A percentile compares a stretch with the other conserved stretches of the same genome.
Evolutionary conservation across 2,797 vertebrate species (phyloP).

Genomic region (Anguilla pacifica): DNA sequence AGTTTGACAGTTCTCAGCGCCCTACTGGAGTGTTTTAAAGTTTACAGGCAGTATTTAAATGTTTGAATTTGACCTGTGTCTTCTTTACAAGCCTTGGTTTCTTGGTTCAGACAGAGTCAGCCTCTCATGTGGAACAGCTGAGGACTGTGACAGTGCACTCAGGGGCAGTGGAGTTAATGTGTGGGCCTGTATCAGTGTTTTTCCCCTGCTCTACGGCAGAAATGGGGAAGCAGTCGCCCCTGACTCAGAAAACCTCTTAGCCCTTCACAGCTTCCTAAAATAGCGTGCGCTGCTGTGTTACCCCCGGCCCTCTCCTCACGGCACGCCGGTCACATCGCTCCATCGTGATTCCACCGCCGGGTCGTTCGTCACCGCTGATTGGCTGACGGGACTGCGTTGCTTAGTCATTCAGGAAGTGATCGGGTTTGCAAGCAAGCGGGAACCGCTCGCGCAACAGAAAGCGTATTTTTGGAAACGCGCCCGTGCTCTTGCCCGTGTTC

Average conservation of each 20-base stretch:
- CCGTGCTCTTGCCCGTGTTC: background rate
- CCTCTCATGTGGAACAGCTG: background rate
- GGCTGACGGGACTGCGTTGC: too few species aligned
- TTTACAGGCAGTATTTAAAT: too few species aligned
- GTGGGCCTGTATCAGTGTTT: background rate
- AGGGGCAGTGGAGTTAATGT: background rate
- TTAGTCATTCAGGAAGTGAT: too few species aligned
- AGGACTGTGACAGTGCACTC: background rate
- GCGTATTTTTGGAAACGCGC: background rate
- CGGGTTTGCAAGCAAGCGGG: too few species aligned
- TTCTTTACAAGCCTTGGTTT: background rate
- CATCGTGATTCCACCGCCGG: background rate
- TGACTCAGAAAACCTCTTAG: background rate
- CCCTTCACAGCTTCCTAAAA: background rate
- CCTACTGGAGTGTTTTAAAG: too few species aligned
- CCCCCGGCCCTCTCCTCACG: background rate
- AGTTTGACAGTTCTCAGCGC: too few species aligned
- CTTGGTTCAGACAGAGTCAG: background rate
- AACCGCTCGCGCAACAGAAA: too few species aligned
- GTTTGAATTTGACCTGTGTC: too few species aligned
- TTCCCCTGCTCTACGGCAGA: background rate
- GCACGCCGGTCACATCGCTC: background rate
- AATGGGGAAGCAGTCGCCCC: background rate
- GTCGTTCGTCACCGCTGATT: background rate
- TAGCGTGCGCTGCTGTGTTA: background rate